These are phyloP conservation scores for Drosophila parvula DNA, from an alignment of 1,140 invertebrate species.

Conservation along the genomic window DNA sequence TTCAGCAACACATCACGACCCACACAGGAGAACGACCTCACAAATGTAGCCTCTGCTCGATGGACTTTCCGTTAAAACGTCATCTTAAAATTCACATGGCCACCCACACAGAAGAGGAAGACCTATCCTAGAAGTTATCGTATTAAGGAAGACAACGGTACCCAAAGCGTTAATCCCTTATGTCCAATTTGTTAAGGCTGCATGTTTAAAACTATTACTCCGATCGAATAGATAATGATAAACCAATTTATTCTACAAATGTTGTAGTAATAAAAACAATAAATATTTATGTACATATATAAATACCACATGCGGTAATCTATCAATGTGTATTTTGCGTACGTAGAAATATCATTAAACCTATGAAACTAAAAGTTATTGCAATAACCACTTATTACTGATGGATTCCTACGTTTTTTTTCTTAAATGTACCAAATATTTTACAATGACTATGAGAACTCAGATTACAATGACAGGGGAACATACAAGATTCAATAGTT, in stretches of 20 bases:
- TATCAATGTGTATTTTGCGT: no score
- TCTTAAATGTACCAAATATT: no score
- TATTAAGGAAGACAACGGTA: not conserved
- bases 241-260: not conserved
- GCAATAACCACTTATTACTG: no score
- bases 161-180: not conserved
- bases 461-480: no score
- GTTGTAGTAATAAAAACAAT: not conserved
- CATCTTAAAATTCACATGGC: slow-evolving; percentile 6
- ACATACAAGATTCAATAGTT: no score
- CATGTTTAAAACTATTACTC: not conserved
- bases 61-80: not conserved
- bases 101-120: not conserved
- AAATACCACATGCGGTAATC: no score
- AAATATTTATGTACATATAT: not conserved
- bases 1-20: slow-evolving; percentile 1
- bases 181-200: not conserved
- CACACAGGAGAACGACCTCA: slow-evolving; percentile 1
- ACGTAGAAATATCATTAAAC: no score
- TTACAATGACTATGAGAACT: no score
- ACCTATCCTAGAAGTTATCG: not conserved
- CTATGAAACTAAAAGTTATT: no score
- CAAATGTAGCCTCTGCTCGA: not conserved
- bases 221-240: not conserved
- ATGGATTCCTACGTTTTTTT: no score